Evolutionary conservation across 2,797 vertebrate genomes (phyloP).

Genomic region (Carduelis carduelis): DNA sequence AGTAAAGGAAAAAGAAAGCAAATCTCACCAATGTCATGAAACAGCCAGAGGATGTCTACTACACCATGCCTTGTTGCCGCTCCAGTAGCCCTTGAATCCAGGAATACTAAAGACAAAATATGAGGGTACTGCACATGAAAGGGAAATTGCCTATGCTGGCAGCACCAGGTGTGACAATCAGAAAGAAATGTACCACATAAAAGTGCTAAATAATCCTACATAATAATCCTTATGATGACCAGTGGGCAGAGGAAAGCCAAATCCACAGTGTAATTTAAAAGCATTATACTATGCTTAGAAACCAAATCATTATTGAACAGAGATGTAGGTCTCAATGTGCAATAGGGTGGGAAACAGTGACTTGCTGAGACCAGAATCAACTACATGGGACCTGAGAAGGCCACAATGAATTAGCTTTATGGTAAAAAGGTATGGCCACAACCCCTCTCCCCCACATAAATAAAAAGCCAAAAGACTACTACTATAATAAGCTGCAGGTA

Average conservation of each 20-base stretch:
- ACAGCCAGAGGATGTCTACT: neutral
- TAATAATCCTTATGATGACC: neutral
- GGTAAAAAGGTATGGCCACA: neutral
- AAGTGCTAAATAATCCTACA: neutral
- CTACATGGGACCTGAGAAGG: neutral
- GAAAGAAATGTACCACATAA: neutral
- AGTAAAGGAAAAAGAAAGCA: neutral
- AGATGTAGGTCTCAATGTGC: neutral
- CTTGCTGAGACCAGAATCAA: neutral
- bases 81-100: neutral
- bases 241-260: neutral
- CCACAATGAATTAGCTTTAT: neutral
- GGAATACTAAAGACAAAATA: neutral
- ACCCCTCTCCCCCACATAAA: neutral
- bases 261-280: neutral
- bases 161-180: neutral
- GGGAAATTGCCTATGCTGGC: neutral
- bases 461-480: neutral
- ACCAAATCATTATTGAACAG: neutral
- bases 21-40: neutral
- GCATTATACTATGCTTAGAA: neutral
- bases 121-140: neutral
- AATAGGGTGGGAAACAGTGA: neutral
- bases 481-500: neutral
- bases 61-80: rapidly evolving